These are phyloP conservation scores for Ophraella communa DNA, from an alignment of 2,888 invertebrate species.

Conservation along the genomic window DNA sequence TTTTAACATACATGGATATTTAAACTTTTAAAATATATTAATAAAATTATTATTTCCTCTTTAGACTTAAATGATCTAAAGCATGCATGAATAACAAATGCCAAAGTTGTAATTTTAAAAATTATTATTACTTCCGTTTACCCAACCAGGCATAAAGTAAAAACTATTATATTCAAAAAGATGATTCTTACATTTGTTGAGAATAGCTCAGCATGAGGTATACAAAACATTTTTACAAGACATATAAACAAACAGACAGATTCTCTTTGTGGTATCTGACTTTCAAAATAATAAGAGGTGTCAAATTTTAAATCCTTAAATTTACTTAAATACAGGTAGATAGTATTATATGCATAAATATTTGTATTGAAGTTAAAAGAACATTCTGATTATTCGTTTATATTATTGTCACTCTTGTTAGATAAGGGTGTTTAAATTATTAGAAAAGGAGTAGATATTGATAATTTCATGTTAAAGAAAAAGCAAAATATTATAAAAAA, in stretches of 20 bases:
- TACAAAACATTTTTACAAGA: constrained; percentile 27
- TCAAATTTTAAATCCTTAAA: constrained; percentile 38
- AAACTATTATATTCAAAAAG: not conserved
- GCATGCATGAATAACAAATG: too few relatives aligned
- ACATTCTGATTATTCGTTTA: not conserved
- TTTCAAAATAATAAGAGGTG: constrained; percentile 44
- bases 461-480: too few relatives aligned
- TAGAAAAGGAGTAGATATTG: not conserved
- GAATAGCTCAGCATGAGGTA: constrained; percentile 17
- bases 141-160: not conserved
- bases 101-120: too few relatives aligned
- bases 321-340: constrained; percentile 39
- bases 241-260: constrained; percentile 35
- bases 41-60: too few relatives aligned
- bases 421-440: not conserved
- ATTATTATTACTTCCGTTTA: not conserved
- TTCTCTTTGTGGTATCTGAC: constrained; percentile 37
- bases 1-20: too few relatives aligned
- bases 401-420: too few relatives aligned
- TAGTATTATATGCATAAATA: constrained; percentile 25
- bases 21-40: too few relatives aligned
- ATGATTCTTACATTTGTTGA: not conserved
- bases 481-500: too few relatives aligned
- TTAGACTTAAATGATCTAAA: too few relatives aligned
- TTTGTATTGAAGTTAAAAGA: not conserved